Percentiles rank a stretch among this genome's conserved stretches.
Conservation (phyloP, 2,888 invertebrate genomes). For the Oligia latruncula region DNA sequence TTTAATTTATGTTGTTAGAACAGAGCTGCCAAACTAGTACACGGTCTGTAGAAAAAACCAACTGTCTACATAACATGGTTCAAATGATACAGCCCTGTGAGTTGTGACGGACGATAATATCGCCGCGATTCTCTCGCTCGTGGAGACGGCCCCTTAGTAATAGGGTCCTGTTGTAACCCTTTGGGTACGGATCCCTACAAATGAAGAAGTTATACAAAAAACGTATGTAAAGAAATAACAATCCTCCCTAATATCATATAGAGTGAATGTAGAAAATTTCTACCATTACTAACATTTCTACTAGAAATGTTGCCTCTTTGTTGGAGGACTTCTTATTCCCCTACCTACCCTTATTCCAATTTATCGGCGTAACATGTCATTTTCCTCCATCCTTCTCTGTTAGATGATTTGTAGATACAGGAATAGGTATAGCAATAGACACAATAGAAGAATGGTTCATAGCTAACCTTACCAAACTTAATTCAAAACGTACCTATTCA, state of each 20-base stretch:
- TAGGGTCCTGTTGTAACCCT: background rate
- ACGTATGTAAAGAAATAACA: background rate
- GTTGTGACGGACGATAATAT: background rate
- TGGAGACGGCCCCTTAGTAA: background rate
- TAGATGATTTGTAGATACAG: background rate
- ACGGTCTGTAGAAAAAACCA: background rate
- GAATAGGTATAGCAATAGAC: background rate
- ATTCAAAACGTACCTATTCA: constrained; percentile 19
- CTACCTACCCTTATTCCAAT: too few relatives aligned
- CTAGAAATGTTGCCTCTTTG: background rate
- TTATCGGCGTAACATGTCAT: too few relatives aligned
- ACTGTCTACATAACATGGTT: background rate
- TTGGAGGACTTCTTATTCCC: too few relatives aligned
- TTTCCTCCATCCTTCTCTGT: background rate
- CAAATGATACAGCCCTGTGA: background rate
- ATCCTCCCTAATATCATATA: background rate
- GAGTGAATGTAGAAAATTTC: background rate
- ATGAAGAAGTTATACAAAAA: background rate
- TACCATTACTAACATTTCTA: too few relatives aligned
- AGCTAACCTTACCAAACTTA: background rate
- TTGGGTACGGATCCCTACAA: background rate
- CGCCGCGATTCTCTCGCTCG: too few relatives aligned
- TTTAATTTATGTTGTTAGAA: background rate
- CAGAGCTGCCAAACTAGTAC: background rate
- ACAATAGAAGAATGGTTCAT: background rate